These are phyloP conservation scores for Erpetoichthys calabaricus DNA, from an alignment of 2,797 vertebrate species.

Conservation along the genomic window DNA sequence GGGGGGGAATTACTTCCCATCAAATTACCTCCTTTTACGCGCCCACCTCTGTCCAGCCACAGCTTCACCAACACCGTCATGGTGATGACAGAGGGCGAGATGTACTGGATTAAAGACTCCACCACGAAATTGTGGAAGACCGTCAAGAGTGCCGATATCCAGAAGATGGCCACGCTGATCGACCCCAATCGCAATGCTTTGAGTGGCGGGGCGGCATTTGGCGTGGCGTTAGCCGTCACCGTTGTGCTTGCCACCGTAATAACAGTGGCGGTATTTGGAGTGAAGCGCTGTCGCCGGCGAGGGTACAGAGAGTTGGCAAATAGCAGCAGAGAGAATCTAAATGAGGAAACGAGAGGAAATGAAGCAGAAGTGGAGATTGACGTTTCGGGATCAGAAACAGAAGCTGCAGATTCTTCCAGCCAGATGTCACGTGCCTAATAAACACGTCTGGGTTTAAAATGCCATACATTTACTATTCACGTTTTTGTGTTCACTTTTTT, in stretches of 20 bases:
- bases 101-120: slow-evolving; percentile 57
- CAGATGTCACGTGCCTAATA: no score
- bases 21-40: slow-evolving; percentile 63
- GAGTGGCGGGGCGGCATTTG: slow-evolving; percentile 31
- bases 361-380: no score
- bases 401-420: no score
- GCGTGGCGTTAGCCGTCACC: slow-evolving; percentile 34
- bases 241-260: slow-evolving; percentile 28
- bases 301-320: slow-evolving; percentile 28
- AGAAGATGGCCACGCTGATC: slow-evolving; percentile 11
- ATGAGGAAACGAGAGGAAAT: background rate
- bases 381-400: no score
- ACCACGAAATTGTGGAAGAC: slow-evolving; percentile 55
- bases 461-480: no score
- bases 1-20: slow-evolving; percentile 48
- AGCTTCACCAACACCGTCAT: slow-evolving; percentile 51
- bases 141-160: slow-evolving; percentile 40
- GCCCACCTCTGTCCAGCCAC: slow-evolving; percentile 43
- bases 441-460: no score
- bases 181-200: slow-evolving; percentile 16
- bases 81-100: slow-evolving; percentile 52
- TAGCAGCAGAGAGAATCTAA: background rate
- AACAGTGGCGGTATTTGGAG: slow-evolving; percentile 21
- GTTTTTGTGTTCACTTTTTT: no score
- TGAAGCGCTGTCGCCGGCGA: slow-evolving; percentile 25